phyloP scores from a whole-genome alignment of 2,888 invertebrate genomes.

The Melinaea marsaeus region DNA sequence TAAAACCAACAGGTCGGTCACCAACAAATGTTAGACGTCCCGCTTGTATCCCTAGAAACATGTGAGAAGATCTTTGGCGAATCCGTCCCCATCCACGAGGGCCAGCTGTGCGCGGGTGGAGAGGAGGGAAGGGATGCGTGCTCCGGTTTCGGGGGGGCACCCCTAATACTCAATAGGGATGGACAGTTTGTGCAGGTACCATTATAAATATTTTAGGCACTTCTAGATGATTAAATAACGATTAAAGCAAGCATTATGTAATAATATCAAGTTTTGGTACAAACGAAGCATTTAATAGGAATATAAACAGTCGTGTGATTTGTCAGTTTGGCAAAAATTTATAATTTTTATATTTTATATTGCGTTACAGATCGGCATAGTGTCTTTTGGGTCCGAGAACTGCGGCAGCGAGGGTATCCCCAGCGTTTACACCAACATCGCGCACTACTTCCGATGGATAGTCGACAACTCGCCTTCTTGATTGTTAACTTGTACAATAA shows the following conservation, averaged over 20 bases:
- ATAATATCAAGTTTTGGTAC: no score
- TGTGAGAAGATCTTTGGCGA: constrained; percentile 84
- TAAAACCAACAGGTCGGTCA: constrained; percentile 60
- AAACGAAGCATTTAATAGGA: no score
- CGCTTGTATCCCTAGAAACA: constrained; percentile 80
- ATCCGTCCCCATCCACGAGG: constrained; percentile 79
- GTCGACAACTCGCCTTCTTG: constrained; percentile 80
- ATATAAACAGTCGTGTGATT: no score
- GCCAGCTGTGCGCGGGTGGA: constrained; percentile 86
- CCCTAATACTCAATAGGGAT: constrained; percentile 80
- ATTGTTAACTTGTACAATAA: constrained; percentile 23
- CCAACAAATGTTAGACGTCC: constrained; percentile 83
- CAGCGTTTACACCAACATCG: constrained; percentile 86
- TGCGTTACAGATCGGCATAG: constrained; percentile 82
- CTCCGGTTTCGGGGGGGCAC: constrained; percentile 88
- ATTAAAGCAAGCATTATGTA: no score
- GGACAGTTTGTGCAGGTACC: constrained; percentile 81
- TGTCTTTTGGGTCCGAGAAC: constrained; percentile 88
- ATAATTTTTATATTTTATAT: not conserved
- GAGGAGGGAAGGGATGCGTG: constrained; percentile 86
- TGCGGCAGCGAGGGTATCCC: constrained; percentile 85
- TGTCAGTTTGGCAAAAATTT: not conserved
- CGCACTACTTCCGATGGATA: constrained; percentile 87
- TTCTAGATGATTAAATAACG: no score
- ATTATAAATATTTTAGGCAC: no score